Evolutionary conservation across 2,888 invertebrate genomes (phyloP).

Genomic region (Neoitamus cyanurus): DNA sequence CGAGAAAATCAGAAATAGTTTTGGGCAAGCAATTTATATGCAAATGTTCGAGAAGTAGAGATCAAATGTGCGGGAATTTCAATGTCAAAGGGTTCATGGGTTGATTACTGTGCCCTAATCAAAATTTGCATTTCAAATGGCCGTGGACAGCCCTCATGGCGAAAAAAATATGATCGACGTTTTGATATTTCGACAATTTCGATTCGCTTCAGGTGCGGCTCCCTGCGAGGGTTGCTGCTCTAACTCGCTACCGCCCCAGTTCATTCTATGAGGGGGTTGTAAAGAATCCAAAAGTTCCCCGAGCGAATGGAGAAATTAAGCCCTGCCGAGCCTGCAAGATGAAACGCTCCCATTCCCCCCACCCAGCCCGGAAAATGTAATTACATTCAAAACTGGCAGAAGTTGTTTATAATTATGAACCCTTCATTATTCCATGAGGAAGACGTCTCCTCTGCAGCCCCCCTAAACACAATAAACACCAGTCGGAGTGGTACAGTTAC

Average conservation of each 20-base stretch:
- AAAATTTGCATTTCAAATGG: slow-evolving; percentile 46
- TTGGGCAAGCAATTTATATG: slow-evolving; percentile 46
- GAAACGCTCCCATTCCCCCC: slow-evolving; percentile 5
- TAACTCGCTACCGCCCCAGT: not conserved
- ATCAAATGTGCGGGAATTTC: slow-evolving; percentile 43
- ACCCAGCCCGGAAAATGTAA: slow-evolving; percentile 47
- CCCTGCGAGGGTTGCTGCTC: not conserved
- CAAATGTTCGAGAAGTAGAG: slow-evolving; percentile 39
- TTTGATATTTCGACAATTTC: slow-evolving; percentile 39
- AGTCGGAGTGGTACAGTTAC: slow-evolving; percentile 11
- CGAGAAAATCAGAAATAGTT: slow-evolving; percentile 35
- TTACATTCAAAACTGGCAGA: slow-evolving; percentile 52
- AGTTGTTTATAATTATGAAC: slow-evolving; percentile 53
- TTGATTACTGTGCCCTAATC: slow-evolving; percentile 43
- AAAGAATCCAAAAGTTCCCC: slow-evolving; percentile 9
- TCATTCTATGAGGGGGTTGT: not conserved
- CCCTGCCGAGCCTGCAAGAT: slow-evolving; percentile 9
- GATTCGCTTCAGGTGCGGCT: slow-evolving; percentile 9
- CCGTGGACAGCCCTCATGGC: slow-evolving; percentile 12
- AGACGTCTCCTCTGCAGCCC: slow-evolving; percentile 32
- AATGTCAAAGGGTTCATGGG: slow-evolving; percentile 45
- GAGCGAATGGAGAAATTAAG: not conserved
- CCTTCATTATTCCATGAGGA: slow-evolving; percentile 52
- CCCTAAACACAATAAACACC: slow-evolving; percentile 33
- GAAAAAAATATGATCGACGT: slow-evolving; percentile 28